Base-by-base conservation (phyloP, 1,140 invertebrate genomes). In the Asobara japonica region DNA sequence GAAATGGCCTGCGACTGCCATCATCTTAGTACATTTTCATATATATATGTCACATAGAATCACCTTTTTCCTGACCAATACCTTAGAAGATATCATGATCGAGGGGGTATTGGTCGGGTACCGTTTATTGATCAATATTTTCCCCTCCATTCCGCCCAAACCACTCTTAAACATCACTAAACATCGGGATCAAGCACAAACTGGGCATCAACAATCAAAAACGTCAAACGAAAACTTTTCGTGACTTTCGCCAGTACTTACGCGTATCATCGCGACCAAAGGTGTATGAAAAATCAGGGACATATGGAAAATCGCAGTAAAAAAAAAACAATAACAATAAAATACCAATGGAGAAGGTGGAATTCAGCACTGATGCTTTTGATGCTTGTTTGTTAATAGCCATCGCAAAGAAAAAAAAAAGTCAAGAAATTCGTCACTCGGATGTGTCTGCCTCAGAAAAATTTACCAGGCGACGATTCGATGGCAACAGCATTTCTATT, bases 381-480 rank as follows among this genome's bases (percentile, higher is more conserved):
- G n/a, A n/a, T n/a, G n/a, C n/a, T n/a, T n/a, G n/a, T n/a, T n/a
- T 56, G 51, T 56, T 56, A 56, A 56, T 56, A 56, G 51, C 51
- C 18, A 56, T 25, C 22, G 51, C 51, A 56, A 56, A 67, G 27
- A 16, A 27, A 30, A 20, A 67, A 66, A 65, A 65, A 66, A 66
- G 25, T 66, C 18, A 65, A 65, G n/a, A 22, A 65, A 65, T 65
- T 22, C 18, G 38, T 25, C 64, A 65, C 64, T 36, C 64, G 64
- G 33, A 65, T 56, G 10, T 30, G 22, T 69, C 56, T 30, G 6
- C 29, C 48, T 69, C 61, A 70, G 62, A 56, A 70, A 70, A 73
- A 76, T 76, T 85, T 85, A 85, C 84, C 84, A 76, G 84, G 78
- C 79, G 83, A 80, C 80, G 75, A 77, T 76, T 83, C 78, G 83